Conservation (phyloP, 2,797 vertebrate genomes). For the Hippoglossus hippoglossus region DNA sequence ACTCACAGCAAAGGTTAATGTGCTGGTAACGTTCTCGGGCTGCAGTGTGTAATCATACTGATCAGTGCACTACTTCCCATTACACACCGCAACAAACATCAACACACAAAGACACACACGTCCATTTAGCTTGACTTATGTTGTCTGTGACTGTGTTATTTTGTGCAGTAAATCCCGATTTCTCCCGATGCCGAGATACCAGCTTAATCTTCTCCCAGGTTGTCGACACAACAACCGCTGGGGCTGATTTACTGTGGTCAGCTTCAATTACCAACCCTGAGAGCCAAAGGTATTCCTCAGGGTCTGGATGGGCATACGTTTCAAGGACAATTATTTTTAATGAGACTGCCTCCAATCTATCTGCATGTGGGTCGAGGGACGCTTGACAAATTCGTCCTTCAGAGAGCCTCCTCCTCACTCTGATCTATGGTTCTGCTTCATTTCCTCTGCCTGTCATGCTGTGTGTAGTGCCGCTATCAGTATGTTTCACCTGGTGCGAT, state of each 20-base stretch:
- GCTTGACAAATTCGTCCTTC: conserved; percentile 78
- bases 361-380: conserved; percentile 74
- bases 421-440: conserved; percentile 73
- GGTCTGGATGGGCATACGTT: conserved; percentile 71
- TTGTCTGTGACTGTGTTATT: conserved; percentile 62
- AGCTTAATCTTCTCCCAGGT: conserved; percentile 71
- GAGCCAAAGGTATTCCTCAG: conserved; percentile 73
- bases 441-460: conserved; percentile 71
- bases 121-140: conserved; percentile 71
- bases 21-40: conserved; percentile 16
- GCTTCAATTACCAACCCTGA: conserved; percentile 73
- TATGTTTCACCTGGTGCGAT: conserved; percentile 57
- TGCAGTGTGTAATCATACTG: conserved; percentile 20
- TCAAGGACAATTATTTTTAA: conserved; percentile 83
- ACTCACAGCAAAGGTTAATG: conserved; percentile 46
- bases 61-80: conserved; percentile 27
- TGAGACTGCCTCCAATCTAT: conserved; percentile 76
- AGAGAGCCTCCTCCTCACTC: conserved; percentile 63
- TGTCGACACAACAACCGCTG: conserved; percentile 59
- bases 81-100: conserved; percentile 15
- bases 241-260: conserved; percentile 79
- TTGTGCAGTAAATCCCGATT: conserved; percentile 74
- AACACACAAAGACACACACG: conserved; percentile 16
- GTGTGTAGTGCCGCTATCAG: conserved; percentile 55
- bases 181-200: conserved; percentile 63